Conservation (phyloP, 2,113 vertebrate genomes). For the Oenanthe oenanthe region DNA sequence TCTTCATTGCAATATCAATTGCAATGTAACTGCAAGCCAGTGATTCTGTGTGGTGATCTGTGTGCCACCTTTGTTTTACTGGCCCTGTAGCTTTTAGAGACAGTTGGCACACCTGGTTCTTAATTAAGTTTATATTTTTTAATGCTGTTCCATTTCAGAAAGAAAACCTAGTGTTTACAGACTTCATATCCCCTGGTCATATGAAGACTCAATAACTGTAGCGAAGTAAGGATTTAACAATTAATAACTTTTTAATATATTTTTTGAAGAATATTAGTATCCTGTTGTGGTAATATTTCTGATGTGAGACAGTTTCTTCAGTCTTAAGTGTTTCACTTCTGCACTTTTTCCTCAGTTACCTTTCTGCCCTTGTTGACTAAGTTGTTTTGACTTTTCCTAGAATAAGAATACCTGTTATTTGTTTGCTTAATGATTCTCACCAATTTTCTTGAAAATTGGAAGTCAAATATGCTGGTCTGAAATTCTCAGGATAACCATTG, state of each 20-base stretch:
- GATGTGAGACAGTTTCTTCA: background rate
- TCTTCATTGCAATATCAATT: background rate
- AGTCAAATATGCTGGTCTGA: background rate
- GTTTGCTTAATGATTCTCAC: background rate
- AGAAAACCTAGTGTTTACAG: constrained; percentile 86
- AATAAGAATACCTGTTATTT: background rate
- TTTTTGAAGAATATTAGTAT: background rate
- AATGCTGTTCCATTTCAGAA: constrained; percentile 75
- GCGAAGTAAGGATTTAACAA: constrained; percentile 77
- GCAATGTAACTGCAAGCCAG: background rate
- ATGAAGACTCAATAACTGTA: constrained; percentile 87
- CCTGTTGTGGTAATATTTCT: background rate
- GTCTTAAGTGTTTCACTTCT: background rate
- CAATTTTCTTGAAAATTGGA: background rate
- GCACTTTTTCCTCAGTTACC: background rate
- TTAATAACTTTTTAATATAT: background rate
- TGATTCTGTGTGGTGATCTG: background rate
- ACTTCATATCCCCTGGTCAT: constrained; percentile 90
- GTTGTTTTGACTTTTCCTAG: background rate
- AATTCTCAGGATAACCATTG: background rate
- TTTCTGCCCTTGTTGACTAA: background rate
- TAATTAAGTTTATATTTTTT: background rate
- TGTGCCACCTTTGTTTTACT: background rate
- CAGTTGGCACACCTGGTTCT: background rate
- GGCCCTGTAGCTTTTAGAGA: background rate